Percentiles rank a stretch among this genome's conserved stretches.
These are phyloP conservation scores for Sandelia bainsii DNA, from an alignment of 2,797 vertebrate species.

Conservation along the genomic window DNA sequence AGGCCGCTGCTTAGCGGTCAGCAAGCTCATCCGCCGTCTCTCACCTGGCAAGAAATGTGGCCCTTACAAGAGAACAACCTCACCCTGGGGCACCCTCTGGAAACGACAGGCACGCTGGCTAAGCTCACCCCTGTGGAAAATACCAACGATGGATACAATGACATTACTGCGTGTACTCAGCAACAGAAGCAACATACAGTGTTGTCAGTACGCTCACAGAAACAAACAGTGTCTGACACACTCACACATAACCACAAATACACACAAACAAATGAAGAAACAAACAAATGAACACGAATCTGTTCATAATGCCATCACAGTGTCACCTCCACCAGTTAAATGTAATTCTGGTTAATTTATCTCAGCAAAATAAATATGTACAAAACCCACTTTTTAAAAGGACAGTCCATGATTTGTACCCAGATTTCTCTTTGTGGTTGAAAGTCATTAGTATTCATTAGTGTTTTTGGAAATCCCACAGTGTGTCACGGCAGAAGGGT, in stretches of 20 bases:
- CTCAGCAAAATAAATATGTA: neutral
- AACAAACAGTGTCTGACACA: slow-evolving; percentile 24
- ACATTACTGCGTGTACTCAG: slow-evolving; percentile 21
- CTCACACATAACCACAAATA: slow-evolving; percentile 28
- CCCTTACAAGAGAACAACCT: slow-evolving; percentile 85
- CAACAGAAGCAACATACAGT: slow-evolving; percentile 42
- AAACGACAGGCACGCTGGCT: slow-evolving; percentile 66
- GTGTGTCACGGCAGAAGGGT: neutral
- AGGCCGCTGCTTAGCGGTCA: slow-evolving; percentile 83
- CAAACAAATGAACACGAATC: slow-evolving; percentile 13
- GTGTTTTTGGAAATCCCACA: neutral
- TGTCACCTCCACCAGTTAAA: neutral
- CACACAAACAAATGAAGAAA: slow-evolving; percentile 46
- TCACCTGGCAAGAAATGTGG: slow-evolving; percentile 96
- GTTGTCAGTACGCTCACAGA: slow-evolving; percentile 51
- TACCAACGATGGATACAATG: slow-evolving; percentile 38
- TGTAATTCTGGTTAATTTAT: slow-evolving; percentile 30
- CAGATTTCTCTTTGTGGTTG: slow-evolving; percentile 20
- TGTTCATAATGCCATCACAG: neutral
- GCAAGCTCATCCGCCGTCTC: slow-evolving; percentile 85
- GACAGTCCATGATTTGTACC: neutral
- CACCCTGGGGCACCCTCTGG: slow-evolving; percentile 74
- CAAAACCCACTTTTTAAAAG: neutral
- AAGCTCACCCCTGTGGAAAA: slow-evolving; percentile 69
- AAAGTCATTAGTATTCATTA: neutral